Base-by-base conservation (phyloP, 2,797 vertebrate species). In the Sebastiscus albofasciatus region DNA sequence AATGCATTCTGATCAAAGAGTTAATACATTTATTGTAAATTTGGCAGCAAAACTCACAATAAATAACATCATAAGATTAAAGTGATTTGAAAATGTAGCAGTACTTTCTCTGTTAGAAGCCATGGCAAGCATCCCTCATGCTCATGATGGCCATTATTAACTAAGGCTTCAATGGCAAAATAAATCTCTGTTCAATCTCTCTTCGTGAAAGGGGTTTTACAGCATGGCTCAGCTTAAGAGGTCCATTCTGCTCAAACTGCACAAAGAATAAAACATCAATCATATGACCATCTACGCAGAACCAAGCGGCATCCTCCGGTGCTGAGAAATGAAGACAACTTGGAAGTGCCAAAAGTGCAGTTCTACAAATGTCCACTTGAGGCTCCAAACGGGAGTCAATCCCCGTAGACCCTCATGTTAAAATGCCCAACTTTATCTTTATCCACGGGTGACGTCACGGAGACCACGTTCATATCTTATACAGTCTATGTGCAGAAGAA, bases 211-310 rank as follows among this genome's bases (percentile, higher is more conserved):
- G 42, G 2, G 31, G 5, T 31, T 49, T 27, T 18, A 26, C 36
- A 46, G 80, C 60, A 22, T 2, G 8, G 55, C 60, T 72, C 36
- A 39, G 31, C 12, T 64, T 72, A 20, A 49, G 29, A 76, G 24
- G 4, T 52, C 27, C 67, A 33, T 2, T 52, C 55, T 69, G 69
- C 75, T 71, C 59, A 67, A 72, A 77, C 72, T 75, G 75, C 55
- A 42, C 34, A 22, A 65, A 64, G 46, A 64, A 82, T 36, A 79
- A 69, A 4, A 61, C 81, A 84, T 80, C 79, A 22, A 46, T 81
- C 60, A 77, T 4, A 24, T 29, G 67, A 68, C 42, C 20, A 3
- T 64, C 39, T 64, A 39, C 42, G 42, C 42, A 46, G 42, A 46
- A 46, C 16, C 42, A 46, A 46, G 42, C 3, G 16, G 42, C 42